Conservation (phyloP, 2,113 vertebrate genomes). For the Sorex fumeus region DNA sequence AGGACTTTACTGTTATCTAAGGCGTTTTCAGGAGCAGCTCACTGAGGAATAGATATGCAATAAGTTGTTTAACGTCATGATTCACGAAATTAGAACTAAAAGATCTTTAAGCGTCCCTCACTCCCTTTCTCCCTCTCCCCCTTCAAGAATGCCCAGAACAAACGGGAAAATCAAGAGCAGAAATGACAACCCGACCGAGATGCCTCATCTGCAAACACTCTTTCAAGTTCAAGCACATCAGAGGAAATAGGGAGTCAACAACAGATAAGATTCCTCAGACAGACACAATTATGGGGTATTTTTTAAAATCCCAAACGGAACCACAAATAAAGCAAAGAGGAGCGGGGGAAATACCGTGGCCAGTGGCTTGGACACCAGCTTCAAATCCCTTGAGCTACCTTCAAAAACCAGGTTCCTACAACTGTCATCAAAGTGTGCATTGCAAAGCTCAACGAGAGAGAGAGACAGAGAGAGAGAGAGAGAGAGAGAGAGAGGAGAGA, state of each 20-base stretch:
- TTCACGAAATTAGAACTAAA: neutral
- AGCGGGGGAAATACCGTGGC: constrained; percentile 66
- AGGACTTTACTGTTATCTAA: neutral
- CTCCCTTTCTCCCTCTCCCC: neutral
- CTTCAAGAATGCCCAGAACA: neutral
- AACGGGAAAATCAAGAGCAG: constrained; percentile 22
- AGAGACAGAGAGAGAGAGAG: neutral
- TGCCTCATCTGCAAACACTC: neutral
- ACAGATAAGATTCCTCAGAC: constrained; percentile 38
- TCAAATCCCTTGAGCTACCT: constrained; percentile 47
- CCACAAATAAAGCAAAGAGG: constrained; percentile 56
- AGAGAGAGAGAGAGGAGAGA: neutral
- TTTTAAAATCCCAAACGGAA: neutral
- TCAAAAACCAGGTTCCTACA: constrained; percentile 30
- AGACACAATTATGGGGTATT: neutral
- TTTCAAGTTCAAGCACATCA: neutral
- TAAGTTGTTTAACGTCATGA: neutral
- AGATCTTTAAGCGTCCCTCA: neutral
- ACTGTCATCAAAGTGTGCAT: constrained; percentile 22
- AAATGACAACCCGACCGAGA: constrained; percentile 5
- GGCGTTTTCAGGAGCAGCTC: neutral
- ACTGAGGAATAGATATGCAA: neutral
- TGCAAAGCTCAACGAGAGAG: constrained; percentile 28
- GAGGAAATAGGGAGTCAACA: neutral
- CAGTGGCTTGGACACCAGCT: neutral